phyloP scores from a whole-genome alignment of 2,113 vertebrate genomes.

The Fulica atra region DNA sequence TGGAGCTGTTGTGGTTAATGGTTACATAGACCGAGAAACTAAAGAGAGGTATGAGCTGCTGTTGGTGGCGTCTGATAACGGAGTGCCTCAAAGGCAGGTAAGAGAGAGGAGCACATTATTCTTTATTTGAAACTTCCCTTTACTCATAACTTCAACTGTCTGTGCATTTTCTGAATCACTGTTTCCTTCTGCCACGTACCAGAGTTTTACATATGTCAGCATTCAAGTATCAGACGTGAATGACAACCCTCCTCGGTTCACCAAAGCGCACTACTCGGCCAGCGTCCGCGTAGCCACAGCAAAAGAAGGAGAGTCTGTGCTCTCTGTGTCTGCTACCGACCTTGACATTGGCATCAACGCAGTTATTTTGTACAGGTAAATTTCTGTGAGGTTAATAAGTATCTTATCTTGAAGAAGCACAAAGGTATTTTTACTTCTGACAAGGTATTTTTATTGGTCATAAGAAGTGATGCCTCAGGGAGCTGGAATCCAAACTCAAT shows the following conservation, averaged over 20 bases:
- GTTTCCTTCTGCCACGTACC: not conserved
- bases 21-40: constrained; percentile 76
- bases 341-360: constrained; percentile 69
- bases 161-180: not conserved
- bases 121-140: not conserved
- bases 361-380: constrained; percentile 70
- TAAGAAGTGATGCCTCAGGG: not conserved
- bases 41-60: constrained; percentile 71
- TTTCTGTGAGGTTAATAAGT: not conserved
- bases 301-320: constrained; percentile 49
- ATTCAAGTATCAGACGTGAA: constrained; percentile 74
- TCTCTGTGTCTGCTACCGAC: constrained; percentile 70
- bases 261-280: constrained; percentile 25
- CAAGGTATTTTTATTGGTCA: not conserved
- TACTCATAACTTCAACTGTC: not conserved
- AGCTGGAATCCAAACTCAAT: no score
- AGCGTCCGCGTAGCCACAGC: constrained; percentile 43
- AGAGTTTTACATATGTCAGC: constrained; percentile 77
- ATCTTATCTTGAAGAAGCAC: not conserved
- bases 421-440: not conserved
- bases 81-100: constrained; percentile 77
- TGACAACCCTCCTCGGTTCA: constrained; percentile 76
- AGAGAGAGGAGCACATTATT: not conserved
- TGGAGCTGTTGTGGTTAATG: constrained; percentile 68
- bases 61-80: constrained; percentile 71